Percentiles rank a stretch among this genome's conserved stretches.
These are phyloP conservation scores for Pteronura brasiliensis DNA, from an alignment of 2,113 vertebrate genomes.

Conservation along the genomic window DNA sequence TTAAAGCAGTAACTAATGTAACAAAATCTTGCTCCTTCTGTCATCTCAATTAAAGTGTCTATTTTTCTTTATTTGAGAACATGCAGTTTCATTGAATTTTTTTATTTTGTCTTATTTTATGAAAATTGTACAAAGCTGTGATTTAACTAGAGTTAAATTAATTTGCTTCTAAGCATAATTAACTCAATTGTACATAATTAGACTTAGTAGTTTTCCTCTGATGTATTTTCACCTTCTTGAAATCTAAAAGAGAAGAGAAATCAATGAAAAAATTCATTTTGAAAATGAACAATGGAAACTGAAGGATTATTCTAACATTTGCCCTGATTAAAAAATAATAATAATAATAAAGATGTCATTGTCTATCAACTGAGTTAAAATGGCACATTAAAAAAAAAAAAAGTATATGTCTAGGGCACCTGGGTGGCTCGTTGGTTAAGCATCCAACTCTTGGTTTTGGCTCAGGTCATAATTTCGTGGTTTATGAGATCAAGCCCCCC, in stretches of 20 bases:
- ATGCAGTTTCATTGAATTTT: not conserved
- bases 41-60: not conserved
- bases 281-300: not conserved
- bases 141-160: not conserved
- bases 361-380: not conserved
- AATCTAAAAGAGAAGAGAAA: not conserved
- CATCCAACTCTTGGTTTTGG: not conserved
- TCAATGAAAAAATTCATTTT: not conserved
- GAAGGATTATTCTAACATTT: not conserved
- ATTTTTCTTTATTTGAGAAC: not conserved
- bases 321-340: not conserved
- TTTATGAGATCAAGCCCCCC: not conserved
- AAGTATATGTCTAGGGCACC: not conserved
- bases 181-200: not conserved
- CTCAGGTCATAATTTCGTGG: not conserved
- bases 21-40: not conserved
- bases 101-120: not conserved
- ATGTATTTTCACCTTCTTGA: not conserved
- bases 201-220: not conserved
- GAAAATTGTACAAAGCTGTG: not conserved
- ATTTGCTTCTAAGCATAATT: not conserved
- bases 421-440: not conserved
- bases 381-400: not conserved
- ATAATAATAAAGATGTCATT: not conserved
- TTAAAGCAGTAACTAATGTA: not conserved